Conservation (phyloP, 2,113 vertebrate species). For the Shinisaurus crocodilurus region DNA sequence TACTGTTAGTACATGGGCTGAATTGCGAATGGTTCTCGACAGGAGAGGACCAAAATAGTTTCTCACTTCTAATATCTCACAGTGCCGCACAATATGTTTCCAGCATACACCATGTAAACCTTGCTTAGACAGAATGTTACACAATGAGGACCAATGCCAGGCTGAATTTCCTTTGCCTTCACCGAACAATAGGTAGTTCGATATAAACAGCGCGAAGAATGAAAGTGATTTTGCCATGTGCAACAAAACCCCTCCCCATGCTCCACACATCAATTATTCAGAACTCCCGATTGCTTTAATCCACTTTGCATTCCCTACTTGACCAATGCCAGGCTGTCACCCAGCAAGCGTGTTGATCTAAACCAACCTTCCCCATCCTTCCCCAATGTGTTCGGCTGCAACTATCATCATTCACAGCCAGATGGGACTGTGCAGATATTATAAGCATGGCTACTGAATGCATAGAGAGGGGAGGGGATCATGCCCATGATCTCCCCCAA, state of each 20-base stretch:
- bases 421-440: no score
- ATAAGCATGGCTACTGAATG: background rate
- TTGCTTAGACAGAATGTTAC: background rate
- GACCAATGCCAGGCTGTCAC: background rate
- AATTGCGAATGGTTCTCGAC: conserved; percentile 52
- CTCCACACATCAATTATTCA: conserved; percentile 1
- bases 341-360: conserved; percentile 28
- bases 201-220: conserved; percentile 20
- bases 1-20: conserved; percentile 27
- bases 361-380: background rate
- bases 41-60: conserved; percentile 38
- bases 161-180: background rate
- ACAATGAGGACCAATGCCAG: conserved; percentile 29
- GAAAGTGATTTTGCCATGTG: background rate
- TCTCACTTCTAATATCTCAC: conserved; percentile 15
- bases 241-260: background rate
- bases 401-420: no score
- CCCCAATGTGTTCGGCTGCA: no score
- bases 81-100: conserved; percentile 34
- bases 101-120: conserved; percentile 17
- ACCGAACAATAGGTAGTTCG: background rate
- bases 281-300: background rate
- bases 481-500: background rate
- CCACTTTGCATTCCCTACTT: background rate
- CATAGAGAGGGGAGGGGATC: background rate